Base-by-base conservation (phyloP, 64 coral and sea anemone species). In the Catalaphyllia jardinei region DNA sequence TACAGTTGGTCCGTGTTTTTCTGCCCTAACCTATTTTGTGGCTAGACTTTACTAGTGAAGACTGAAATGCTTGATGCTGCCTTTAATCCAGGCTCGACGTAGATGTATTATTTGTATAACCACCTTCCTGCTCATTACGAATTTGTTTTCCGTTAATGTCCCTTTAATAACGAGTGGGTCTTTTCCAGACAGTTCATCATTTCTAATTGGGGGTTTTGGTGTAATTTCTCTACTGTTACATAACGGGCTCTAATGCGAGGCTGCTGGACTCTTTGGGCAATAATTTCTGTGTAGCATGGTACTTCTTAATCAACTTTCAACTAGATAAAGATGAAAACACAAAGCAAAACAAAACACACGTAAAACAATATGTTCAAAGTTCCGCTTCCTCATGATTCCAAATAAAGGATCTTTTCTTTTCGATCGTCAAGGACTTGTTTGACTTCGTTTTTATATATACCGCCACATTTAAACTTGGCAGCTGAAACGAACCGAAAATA, bases 121-220 rank as follows among this genome's bases (percentile, higher is more conserved):
- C 81, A 49, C 19, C 67, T 85, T 85, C 81, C 81, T 85, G 81
- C 71, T 38, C 30, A 71, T 85, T 85, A 85, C n/a, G 35, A 71
- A 33, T 50, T 69, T 69, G 61, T 64, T 46, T 51, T 52, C n/a
- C 62, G 22, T 71, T 83, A 83, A 83, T 83, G 80, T 67, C 49
- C 13, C 63, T 20, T 83, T 64, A 27, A 64, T 83, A 83, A 77
- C 22, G 17, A 77, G 18, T 29, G 39, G 29, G 31, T 64, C 31
- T 42, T 85, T 64, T 85, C 31, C 35, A 85, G 81, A 67, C 10
- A 85, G 50, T 2, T 49, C 24, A 27, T 79, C 33, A 65, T 55
- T 57, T 79, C 11, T 46, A 50, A 64, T 83, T 83, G 31, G 8
- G 29, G 60, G 20, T 46, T 65, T 67, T 71, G 63, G 31, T 71